phyloP scores from a whole-genome alignment of 1,140 invertebrate species.

The Hyposmocoma kahamanoa region DNA sequence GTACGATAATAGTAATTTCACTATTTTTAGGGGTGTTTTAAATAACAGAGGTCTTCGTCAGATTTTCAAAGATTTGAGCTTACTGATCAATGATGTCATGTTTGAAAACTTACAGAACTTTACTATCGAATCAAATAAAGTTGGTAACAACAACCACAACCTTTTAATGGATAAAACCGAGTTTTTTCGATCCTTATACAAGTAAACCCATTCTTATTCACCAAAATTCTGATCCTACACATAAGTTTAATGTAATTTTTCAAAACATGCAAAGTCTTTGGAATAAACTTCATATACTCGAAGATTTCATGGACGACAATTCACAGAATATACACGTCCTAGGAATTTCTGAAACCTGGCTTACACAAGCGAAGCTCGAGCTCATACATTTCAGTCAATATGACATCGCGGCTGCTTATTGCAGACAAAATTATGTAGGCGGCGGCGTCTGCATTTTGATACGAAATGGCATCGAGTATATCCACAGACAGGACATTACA shows the following conservation, averaged over 20 bases:
- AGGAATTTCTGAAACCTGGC: slow-evolving; percentile 6
- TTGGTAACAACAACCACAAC: no score
- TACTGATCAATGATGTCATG: no score
- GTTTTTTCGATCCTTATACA: no score
- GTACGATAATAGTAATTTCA: no score
- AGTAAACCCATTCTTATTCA: no score
- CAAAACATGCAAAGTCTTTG: not conserved
- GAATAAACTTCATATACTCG: not conserved
- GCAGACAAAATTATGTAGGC: not conserved
- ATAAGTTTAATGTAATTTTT: not conserved
- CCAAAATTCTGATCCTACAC: no score
- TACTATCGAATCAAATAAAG: no score
- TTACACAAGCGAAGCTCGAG: not conserved
- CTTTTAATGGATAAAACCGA: no score
- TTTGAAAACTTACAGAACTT: no score
- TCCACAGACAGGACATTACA: slow-evolving; percentile 1
- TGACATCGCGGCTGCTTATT: slow-evolving; percentile 3
- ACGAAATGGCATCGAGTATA: not conserved
- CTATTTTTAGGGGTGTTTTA: no score
- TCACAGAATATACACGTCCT: not conserved
- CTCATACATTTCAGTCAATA: not conserved
- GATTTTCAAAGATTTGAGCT: no score
- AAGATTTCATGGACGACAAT: not conserved
- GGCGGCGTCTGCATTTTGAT: slow-evolving; percentile 2
- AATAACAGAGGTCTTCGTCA: no score